These are phyloP conservation scores for Sebastolobus altivelis DNA, from an alignment of 2,797 vertebrate genomes.

Conservation along the genomic window DNA sequence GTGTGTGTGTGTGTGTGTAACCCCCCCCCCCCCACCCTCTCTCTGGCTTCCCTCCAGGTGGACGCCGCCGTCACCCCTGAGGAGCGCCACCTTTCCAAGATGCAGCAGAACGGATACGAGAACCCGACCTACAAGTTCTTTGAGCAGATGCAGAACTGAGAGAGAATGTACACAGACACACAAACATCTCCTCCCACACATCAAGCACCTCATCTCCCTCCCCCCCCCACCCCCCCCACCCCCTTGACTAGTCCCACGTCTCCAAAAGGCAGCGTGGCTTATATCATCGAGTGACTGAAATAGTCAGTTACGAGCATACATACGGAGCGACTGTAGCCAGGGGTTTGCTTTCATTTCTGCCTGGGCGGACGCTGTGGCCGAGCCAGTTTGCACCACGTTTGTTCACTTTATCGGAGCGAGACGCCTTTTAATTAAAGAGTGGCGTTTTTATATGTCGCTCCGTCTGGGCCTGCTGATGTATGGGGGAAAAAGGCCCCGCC, in stretches of 20 bases:
- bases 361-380: slow-evolving; percentile 33
- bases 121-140: slow-evolving; percentile 99
- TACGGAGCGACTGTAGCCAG: slow-evolving; percentile 36
- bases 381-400: slow-evolving; percentile 62
- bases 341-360: slow-evolving; percentile 37
- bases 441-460: slow-evolving; percentile 47
- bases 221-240: background rate
- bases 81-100: slow-evolving; percentile 95
- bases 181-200: slow-evolving; percentile 43
- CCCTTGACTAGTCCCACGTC: slow-evolving; percentile 18
- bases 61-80: slow-evolving; percentile 95
- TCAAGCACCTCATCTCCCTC: slow-evolving; percentile 14
- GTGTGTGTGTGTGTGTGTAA: background rate
- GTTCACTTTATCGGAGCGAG: slow-evolving; percentile 70
- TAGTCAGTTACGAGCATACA: slow-evolving; percentile 28
- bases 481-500: slow-evolving; percentile 26
- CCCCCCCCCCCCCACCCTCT: background rate
- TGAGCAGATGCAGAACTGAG: slow-evolving; percentile 98
- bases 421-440: slow-evolving; percentile 39
- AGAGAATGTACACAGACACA: slow-evolving; percentile 46
- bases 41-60: slow-evolving; percentile 82
- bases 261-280: slow-evolving; percentile 60
- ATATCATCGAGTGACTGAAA: slow-evolving; percentile 53
- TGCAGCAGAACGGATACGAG: slow-evolving; percentile 97
- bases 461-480: slow-evolving; percentile 67